phyloP scores from a whole-genome alignment of 1,140 invertebrate species.

The Capitella teleta region DNA sequence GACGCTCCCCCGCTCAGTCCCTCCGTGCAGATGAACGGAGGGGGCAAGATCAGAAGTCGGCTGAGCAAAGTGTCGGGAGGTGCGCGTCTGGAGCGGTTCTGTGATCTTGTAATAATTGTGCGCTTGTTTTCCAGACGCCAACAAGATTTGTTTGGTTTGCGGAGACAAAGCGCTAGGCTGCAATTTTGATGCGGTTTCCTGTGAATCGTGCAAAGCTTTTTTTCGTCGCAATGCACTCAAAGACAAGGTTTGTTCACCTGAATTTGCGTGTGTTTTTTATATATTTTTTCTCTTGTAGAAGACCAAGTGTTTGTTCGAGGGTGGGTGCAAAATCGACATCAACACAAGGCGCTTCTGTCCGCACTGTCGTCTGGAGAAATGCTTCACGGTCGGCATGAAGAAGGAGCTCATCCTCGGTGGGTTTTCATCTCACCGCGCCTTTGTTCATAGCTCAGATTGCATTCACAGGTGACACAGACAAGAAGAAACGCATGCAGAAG shows the following conservation, averaged over 20 bases:
- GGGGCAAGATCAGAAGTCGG: no score
- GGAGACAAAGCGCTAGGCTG: conserved; percentile 84
- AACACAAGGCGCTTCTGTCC: conserved; percentile 91
- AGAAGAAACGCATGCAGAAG: conserved; percentile 15
- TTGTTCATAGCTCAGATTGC: no score
- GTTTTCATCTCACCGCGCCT: background rate
- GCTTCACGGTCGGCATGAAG: conserved; percentile 84
- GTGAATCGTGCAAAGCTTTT: conserved; percentile 95
- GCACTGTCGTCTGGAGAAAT: conserved; percentile 85
- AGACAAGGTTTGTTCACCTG: conserved; percentile 56
- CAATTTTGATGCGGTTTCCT: conserved; percentile 95
- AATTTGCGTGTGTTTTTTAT: background rate
- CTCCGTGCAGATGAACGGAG: no score
- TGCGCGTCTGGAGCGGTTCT: no score
- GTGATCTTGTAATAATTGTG: no score
- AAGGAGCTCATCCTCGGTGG: conserved; percentile 73
- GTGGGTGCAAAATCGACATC: conserved; percentile 80
- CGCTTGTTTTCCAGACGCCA: no score
- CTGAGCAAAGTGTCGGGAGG: no score
- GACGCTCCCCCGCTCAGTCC: no score
- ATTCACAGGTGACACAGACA: conserved; percentile 12
- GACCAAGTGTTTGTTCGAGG: conserved; percentile 83
- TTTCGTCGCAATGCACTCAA: conserved; percentile 87
- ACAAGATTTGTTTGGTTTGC: conserved; percentile 55
- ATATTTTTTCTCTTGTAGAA: conserved; percentile 51